phyloP scores from a whole-genome alignment of 2,888 invertebrate genomes.

The Branchellion lobata region DNA sequence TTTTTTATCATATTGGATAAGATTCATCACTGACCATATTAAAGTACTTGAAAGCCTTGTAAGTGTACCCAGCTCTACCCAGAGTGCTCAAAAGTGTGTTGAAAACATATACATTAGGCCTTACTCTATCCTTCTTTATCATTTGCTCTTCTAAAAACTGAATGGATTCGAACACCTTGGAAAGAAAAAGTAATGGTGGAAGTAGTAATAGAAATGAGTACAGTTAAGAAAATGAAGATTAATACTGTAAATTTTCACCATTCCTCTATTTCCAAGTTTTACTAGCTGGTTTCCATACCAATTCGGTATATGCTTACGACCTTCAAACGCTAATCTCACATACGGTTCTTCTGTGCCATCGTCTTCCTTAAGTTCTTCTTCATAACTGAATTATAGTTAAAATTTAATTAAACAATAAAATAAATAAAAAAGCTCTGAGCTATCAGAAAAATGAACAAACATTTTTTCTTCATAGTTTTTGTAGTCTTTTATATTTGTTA shows the following conservation, averaged over 20 bases:
- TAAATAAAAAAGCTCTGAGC: neutral
- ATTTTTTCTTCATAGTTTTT: constrained; percentile 1
- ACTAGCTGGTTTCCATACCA: constrained; percentile 56
- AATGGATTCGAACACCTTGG: constrained; percentile 71
- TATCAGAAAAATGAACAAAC: neutral
- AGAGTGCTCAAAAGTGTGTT: constrained; percentile 80
- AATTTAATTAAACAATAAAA: neutral
- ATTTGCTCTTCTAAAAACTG: constrained; percentile 76
- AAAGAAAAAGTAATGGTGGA: too few relatives aligned
- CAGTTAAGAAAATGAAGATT: too few relatives aligned
- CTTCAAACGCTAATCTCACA: constrained; percentile 38
- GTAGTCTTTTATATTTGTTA: neutral
- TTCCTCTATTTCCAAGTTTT: constrained; percentile 53
- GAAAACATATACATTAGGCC: constrained; percentile 77
- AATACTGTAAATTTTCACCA: constrained; percentile 48
- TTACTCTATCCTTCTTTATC: constrained; percentile 73
- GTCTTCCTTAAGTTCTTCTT: constrained; percentile 45
- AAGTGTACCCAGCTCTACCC: constrained; percentile 79
- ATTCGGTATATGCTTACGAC: constrained; percentile 51
- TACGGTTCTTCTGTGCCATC: constrained; percentile 46
- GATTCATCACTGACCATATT: constrained; percentile 65
- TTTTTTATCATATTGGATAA: too few relatives aligned
- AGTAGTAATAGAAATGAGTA: too few relatives aligned
- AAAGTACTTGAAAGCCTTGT: constrained; percentile 80
- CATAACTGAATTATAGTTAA: neutral